A percentile compares a stretch with the other conserved stretches of the same genome.
phyloP scores from a whole-genome alignment of 2,113 vertebrate genomes.

The Cinclus mexicanus region DNA sequence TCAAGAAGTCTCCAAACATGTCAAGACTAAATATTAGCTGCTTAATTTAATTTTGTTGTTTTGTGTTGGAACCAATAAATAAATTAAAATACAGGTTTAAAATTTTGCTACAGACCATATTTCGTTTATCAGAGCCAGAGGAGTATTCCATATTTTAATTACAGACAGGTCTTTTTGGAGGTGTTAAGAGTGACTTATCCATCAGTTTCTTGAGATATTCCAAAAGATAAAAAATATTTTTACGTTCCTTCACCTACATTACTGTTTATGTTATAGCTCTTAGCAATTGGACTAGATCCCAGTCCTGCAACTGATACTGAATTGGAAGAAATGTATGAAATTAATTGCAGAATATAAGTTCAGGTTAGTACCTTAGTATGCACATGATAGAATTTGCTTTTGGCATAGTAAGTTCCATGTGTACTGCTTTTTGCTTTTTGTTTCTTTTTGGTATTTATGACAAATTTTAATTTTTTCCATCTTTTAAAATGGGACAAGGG shows the following conservation, averaged over 20 bases:
- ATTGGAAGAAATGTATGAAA: neutral
- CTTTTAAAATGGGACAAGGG: neutral
- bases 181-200: neutral
- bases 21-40: neutral
- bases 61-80: neutral
- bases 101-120: neutral
- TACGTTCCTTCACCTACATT: neutral
- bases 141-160: neutral
- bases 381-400: neutral
- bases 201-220: neutral
- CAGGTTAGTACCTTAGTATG: neutral
- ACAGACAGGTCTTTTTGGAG: neutral
- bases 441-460: neutral
- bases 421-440: neutral
- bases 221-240: neutral
- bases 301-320: neutral
- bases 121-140: neutral
- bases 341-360: neutral
- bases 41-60: neutral
- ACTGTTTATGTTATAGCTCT: neutral
- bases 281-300: neutral
- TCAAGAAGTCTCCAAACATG: neutral
- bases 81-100: neutral
- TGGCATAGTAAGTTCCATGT: neutral
- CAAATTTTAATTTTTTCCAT: neutral